A percentile compares a stretch with the other conserved stretches of the same genome.
Conservation (phyloP, 2,888 invertebrate genomes). For the Drosophila engyochracea region DNA sequence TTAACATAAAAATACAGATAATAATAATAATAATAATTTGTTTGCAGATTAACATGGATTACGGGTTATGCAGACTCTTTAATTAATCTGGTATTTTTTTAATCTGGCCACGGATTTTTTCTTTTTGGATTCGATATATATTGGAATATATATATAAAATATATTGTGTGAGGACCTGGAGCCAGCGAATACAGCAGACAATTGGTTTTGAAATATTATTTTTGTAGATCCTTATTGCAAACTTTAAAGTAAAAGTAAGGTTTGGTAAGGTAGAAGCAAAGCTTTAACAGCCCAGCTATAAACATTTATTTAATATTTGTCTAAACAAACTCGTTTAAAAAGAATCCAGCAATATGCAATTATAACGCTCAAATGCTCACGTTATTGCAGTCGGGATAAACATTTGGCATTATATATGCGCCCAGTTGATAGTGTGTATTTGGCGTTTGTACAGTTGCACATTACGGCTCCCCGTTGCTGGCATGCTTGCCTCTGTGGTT, state of each 20-base stretch:
- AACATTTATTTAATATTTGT: slow-evolving; percentile 1
- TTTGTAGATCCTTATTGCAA: background rate
- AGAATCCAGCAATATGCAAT: background rate
- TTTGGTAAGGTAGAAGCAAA: too few species aligned
- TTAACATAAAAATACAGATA: background rate
- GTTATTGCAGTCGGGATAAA: background rate
- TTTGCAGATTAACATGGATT: background rate
- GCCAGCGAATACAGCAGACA: background rate
- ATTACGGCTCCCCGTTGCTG: background rate
- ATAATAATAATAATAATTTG: background rate
- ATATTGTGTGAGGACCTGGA: too few species aligned
- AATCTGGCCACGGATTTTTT: background rate
- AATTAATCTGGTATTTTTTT: background rate
- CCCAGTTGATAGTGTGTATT: background rate
- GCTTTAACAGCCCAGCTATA: background rate
- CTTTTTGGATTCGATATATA: background rate
- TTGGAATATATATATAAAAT: too few species aligned
- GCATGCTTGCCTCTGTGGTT: slow-evolving; percentile 4
- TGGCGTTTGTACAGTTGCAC: background rate
- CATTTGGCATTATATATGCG: background rate
- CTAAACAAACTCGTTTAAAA: background rate
- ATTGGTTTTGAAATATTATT: background rate
- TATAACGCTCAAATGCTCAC: background rate
- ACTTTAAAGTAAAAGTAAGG: background rate
- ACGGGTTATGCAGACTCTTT: background rate